These are phyloP conservation scores for Motacilla alba DNA, from an alignment of 2,113 vertebrate genomes.

Conservation along the genomic window DNA sequence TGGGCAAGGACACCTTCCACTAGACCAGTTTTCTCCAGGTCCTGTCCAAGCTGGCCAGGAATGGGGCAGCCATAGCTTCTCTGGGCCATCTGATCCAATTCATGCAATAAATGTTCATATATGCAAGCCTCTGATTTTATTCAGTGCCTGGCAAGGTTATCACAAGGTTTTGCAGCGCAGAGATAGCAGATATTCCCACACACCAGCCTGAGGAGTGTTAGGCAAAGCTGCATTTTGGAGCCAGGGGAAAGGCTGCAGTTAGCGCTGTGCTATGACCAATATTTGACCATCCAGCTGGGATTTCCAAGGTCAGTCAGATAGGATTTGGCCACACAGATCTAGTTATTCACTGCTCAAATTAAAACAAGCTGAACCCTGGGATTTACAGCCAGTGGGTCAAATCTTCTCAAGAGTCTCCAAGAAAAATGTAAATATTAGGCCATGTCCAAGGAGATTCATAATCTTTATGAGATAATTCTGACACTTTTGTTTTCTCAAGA, in stretches of 20 bases:
- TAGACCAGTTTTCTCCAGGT: not conserved
- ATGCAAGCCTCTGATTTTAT: not conserved
- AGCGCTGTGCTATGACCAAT: not conserved
- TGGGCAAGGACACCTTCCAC: fast-evolving
- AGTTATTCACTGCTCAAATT: not conserved
- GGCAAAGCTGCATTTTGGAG: not conserved
- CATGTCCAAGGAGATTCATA: not conserved
- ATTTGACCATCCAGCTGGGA: not conserved
- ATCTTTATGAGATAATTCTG: not conserved
- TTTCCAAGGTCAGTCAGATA: not conserved
- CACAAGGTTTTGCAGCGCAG: not conserved
- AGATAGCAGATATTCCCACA: not conserved
- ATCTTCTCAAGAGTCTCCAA: not conserved
- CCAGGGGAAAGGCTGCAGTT: not conserved
- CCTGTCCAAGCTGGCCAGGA: not conserved
- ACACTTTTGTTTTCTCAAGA: not conserved
- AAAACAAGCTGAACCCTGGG: not conserved
- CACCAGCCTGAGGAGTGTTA: not conserved
- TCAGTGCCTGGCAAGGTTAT: not conserved
- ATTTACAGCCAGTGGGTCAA: not conserved
- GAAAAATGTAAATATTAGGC: not conserved
- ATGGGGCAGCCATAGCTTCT: not conserved
- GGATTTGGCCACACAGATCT: not conserved
- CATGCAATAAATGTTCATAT: not conserved
- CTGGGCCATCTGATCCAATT: not conserved